Evolutionary conservation across 2,113 vertebrate species (phyloP), one percentile per base, ranked within the genome.

Genomic region (Malurus elegans): DNA sequence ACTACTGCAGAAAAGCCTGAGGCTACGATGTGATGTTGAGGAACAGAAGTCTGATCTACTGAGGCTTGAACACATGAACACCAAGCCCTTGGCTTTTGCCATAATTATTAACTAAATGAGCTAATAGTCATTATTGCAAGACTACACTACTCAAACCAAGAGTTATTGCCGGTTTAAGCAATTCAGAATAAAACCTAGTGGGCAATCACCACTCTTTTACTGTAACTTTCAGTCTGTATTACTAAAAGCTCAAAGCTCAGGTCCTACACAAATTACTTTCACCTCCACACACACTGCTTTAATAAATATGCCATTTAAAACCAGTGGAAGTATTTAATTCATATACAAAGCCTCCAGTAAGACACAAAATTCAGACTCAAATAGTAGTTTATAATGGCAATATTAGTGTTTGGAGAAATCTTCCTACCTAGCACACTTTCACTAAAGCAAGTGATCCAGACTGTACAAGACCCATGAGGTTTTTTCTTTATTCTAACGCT

Each of bases 21-120:
- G 44, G 40, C 60, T n/a, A 8, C 0, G 0, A 10, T 1, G 20
- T 0, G 0, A 4, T 1, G 11, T 0, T 58, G 58, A 78, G 29
- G 42, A 74, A 78, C 12, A 34, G 23, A 21, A 67, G 24, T 6
- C 61, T 92, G 31, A 15, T 56, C 67, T 71, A 51, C 47, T 12
- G 31, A 87, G n/a, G 61, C 10, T 87, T 70, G 69, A 38, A n/a
- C 9, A 70, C 42, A 25, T 1, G 5, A 74, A 71, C 16, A 2
- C 25, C 42, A 81, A 94, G 40, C 7, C 29, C 45, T 70, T 29
- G 17, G 23, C 26, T 70, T 75, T 14, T 74, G 31, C 24, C 26
- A 4, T 34, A 71, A 66, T 53, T 64, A 80, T 14, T 8, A 91
- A n/a, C 32, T 38, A 60, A 67, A 58, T n/a, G 54, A 45, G 13